phyloP scores from a whole-genome alignment of 1,140 invertebrate species.

The Drosophila sp. region DNA sequence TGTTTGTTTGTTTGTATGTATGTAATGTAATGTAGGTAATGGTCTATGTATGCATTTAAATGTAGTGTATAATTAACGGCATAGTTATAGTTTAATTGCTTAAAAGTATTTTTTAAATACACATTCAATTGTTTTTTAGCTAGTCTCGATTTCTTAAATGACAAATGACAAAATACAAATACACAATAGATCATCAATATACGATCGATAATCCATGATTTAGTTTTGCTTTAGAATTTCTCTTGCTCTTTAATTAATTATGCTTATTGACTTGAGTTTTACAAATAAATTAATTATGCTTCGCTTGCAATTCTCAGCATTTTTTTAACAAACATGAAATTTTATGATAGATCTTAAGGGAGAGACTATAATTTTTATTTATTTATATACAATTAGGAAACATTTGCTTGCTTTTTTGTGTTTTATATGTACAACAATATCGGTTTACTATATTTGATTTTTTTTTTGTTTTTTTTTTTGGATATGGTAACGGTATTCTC shows the following conservation, averaged over 20 bases:
- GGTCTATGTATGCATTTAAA: slow-evolving; percentile 32
- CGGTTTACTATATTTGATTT: not conserved
- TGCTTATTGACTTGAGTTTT: slow-evolving; percentile 70
- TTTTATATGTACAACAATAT: slow-evolving; percentile 60
- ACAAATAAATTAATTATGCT: slow-evolving; percentile 58
- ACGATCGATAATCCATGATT: slow-evolving; percentile 22
- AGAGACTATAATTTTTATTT: slow-evolving; percentile 41
- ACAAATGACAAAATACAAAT: slow-evolving; percentile 31
- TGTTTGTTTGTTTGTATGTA: slow-evolving; percentile 39
- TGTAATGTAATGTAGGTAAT: slow-evolving; percentile 43
- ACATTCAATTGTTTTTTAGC: slow-evolving; percentile 55
- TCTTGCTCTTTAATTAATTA: slow-evolving; percentile 24
- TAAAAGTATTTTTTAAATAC: slow-evolving; percentile 68
- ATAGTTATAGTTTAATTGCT: slow-evolving; percentile 66
- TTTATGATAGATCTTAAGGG: slow-evolving; percentile 16
- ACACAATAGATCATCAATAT: slow-evolving; percentile 51
- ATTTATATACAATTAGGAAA: slow-evolving; percentile 78
- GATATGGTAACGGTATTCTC: slow-evolving; percentile 11
- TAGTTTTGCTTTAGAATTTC: slow-evolving; percentile 42
- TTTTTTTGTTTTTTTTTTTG: slow-evolving; percentile 14
- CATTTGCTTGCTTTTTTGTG: slow-evolving; percentile 62
- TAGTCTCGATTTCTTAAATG: slow-evolving; percentile 24
- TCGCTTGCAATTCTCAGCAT: slow-evolving; percentile 11
- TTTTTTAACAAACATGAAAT: slow-evolving; percentile 49
- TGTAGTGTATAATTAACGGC: slow-evolving; percentile 73